Evolutionary conservation across 2,797 vertebrate genomes (phyloP).

Genomic region (Sebastes dallii): DNA sequence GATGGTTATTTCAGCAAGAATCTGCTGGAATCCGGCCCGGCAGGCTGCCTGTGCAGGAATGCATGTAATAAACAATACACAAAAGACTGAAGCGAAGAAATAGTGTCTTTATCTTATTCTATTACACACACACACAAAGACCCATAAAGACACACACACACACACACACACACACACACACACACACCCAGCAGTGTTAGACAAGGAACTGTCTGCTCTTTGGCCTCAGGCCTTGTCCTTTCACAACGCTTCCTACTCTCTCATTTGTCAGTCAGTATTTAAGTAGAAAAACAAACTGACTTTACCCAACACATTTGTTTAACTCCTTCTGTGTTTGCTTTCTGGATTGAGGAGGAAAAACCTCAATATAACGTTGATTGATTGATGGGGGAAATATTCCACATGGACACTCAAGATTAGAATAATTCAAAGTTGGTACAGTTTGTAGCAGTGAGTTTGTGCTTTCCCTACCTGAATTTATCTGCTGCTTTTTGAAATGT

Average conservation of each 20-base stretch:
- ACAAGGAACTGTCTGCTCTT: constrained; percentile 39
- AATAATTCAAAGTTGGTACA: neutral
- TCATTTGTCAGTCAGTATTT: constrained; percentile 42
- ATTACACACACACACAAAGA: neutral
- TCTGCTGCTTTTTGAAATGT: neutral
- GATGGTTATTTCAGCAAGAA: constrained; percentile 33
- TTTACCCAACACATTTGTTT: constrained; percentile 13
- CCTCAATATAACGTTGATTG: neutral
- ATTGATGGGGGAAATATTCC: neutral
- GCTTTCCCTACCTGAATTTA: neutral
- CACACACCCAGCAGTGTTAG: constrained; percentile 39
- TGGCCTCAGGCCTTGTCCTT: constrained; percentile 42
- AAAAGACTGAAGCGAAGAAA: constrained; percentile 29
- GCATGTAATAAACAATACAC: constrained; percentile 54
- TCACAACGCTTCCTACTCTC: constrained; percentile 35
- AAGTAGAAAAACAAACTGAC: constrained; percentile 24
- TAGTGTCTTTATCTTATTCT: constrained; percentile 45
- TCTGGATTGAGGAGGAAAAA: neutral
- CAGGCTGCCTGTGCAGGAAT: constrained; percentile 45
- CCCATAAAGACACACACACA: neutral
- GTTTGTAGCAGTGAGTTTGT: neutral
- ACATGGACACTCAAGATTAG: neutral
- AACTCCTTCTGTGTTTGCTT: constrained; percentile 10
- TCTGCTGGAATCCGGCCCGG: constrained; percentile 43
- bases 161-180: constrained; percentile 3